Evolutionary conservation across 2,113 vertebrate genomes (phyloP).

Genomic region (Natator depressus): DNA sequence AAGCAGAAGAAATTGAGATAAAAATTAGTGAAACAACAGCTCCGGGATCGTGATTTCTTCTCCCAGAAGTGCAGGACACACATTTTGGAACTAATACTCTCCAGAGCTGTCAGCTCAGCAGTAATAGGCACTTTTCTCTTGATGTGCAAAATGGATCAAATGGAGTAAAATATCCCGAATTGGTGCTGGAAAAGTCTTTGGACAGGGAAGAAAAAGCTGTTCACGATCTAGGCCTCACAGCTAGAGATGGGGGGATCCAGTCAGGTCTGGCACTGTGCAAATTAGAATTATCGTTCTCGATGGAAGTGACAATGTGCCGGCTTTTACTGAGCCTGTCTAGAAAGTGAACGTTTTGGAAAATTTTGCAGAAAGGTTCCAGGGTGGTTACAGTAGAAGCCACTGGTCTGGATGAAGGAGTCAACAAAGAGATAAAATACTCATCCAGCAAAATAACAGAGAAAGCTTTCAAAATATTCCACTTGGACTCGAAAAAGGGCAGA

Average conservation of each 20-base stretch:
- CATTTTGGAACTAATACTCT: conserved; percentile 70
- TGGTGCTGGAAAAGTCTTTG: neutral
- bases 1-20: conserved; percentile 45
- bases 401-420: conserved; percentile 70
- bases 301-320: conserved; percentile 27
- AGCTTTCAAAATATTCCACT: conserved; percentile 45
- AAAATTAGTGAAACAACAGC: conserved; percentile 67
- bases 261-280: conserved; percentile 43
- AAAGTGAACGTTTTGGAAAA: conserved; percentile 64
- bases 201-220: neutral
- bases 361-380: conserved; percentile 26
- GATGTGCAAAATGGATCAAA: neutral
- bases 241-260: conserved; percentile 60
- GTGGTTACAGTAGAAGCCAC: conserved; percentile 67
- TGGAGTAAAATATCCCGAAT: neutral
- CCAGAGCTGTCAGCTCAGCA: conserved; percentile 64
- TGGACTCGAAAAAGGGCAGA: conserved; percentile 60
- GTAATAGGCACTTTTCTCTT: neutral
- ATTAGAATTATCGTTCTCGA: conserved; percentile 63
- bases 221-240: conserved; percentile 56
- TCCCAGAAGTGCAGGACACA: conserved; percentile 68
- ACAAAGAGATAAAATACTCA: conserved; percentile 71
- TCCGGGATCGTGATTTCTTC: conserved; percentile 59
- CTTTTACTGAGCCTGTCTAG: neutral
- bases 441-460: conserved; percentile 53